A percentile compares a stretch with the other conserved stretches of the same genome.
These are phyloP conservation scores for Eretmochelys imbricata DNA, from an alignment of 2,113 vertebrate genomes.

Conservation along the genomic window DNA sequence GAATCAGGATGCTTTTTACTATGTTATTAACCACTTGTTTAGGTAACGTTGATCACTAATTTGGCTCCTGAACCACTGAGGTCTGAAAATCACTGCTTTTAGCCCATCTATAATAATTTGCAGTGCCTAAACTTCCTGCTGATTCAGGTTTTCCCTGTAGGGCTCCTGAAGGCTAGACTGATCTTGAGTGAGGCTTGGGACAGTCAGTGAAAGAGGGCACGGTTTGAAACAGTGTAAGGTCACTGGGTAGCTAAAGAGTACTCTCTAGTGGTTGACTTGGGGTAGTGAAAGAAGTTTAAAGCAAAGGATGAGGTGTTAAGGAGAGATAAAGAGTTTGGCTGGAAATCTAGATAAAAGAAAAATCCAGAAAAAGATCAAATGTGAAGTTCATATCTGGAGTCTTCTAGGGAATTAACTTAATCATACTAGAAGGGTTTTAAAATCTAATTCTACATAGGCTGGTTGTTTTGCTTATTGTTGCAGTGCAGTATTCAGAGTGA, in stretches of 20 bases:
- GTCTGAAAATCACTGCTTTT: background rate
- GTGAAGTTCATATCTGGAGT: background rate
- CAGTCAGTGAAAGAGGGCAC: background rate
- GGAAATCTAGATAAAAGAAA: background rate
- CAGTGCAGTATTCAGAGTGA: background rate
- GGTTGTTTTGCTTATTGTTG: background rate
- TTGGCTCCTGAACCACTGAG: background rate
- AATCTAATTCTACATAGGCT: background rate
- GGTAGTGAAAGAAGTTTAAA: constrained; percentile 1
- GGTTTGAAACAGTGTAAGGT: background rate
- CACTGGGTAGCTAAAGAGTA: constrained; percentile 52
- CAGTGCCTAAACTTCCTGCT: background rate
- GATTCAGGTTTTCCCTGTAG: background rate
- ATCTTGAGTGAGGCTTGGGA: background rate
- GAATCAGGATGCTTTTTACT: background rate
- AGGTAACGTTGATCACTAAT: background rate
- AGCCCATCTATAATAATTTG: fast-evolving
- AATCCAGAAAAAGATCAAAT: background rate
- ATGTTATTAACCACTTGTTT: background rate
- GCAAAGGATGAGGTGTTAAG: background rate
- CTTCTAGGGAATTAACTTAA: background rate
- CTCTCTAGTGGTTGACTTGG: constrained; percentile 60
- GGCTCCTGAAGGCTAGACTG: background rate
- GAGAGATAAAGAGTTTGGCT: background rate
- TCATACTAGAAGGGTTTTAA: background rate